Base-by-base conservation (phyloP, 2,888 invertebrate species). In the Drosophila rubida region DNA sequence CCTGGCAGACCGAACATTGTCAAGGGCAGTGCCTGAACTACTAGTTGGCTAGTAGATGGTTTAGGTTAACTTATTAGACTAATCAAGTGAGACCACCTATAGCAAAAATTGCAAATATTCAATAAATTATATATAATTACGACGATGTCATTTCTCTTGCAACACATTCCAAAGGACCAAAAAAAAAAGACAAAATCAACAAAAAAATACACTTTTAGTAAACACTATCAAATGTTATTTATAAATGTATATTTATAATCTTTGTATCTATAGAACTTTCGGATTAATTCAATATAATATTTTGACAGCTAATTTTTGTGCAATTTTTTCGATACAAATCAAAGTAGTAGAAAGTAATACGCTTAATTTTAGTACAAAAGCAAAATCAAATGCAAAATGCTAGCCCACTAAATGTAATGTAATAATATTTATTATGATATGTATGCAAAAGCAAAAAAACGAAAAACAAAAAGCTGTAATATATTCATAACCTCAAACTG, bases 161-260 rank as follows among this genome's bases (percentile, higher is more conserved):
- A 83, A 89, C 87, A 84, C 87, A 90, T 89, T 90, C 89, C 88
- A 89, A 89, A 90, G 89, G 87, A 89, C 87, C 89, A 89, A 87
- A 69, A 64, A 41, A 30, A 30, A 30, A 11, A 32, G 4, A 7
- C 4, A 30, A 11, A 11, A 30, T 11, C 4, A 30, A 30, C 9
- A 11, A 30, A 11, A 30, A 30, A n/a, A 32, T 5, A 32, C n/a
- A 32, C 42, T 48, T 39, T 44, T 39, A 44, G 37, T 53, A 39
- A 35, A 8, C 46, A 53, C 51, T 60, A 64, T 39, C 37, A 69
- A 60, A 51, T 66, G 58, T 65, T 73, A 69, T 73, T 66, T 77
- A 62, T 61, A 69, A 48, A 51, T 62, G 37, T 75, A 49, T 60
- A 51, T 13, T 19, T 32, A 25, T 25, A 16, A 23, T 8, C 32